Evolutionary conservation across 2,797 vertebrate genomes (phyloP).

Genomic region (Scyliorhinus canicula): DNA sequence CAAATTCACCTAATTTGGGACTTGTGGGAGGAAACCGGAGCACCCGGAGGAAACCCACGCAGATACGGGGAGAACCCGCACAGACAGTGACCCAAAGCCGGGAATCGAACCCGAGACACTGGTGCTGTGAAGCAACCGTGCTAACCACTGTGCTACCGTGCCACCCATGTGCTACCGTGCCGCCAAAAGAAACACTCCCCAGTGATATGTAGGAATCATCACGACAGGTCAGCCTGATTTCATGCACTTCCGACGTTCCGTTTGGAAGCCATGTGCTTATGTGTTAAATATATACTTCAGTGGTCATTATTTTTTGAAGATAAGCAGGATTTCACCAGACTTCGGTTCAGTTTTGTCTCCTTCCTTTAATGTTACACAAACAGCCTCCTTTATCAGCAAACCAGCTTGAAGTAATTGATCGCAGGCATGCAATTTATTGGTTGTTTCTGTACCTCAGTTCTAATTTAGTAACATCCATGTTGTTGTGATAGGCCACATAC

Average conservation of each 20-base stretch:
- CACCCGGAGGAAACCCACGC: too few species aligned
- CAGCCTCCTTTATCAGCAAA: neutral
- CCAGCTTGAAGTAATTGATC: slow-evolving; percentile 18
- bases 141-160: too few species aligned
- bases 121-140: too few species aligned
- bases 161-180: too few species aligned
- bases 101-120: too few species aligned
- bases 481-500: neutral
- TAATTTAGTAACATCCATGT: slow-evolving; percentile 28
- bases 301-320: neutral
- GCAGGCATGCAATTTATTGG: neutral
- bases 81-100: too few species aligned
- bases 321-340: neutral
- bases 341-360: neutral
- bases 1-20: too few species aligned
- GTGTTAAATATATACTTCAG: neutral
- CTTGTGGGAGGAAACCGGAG: too few species aligned
- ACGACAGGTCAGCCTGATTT: neutral
- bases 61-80: too few species aligned
- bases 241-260: neutral
- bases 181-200: neutral
- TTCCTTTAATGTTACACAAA: neutral
- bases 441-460: neutral
- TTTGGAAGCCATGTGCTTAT: neutral
- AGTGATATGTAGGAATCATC: neutral